Percentiles rank a stretch among this genome's conserved stretches.
Conservation (phyloP, 2,888 invertebrate species). For the Cordilura impudica region DNA sequence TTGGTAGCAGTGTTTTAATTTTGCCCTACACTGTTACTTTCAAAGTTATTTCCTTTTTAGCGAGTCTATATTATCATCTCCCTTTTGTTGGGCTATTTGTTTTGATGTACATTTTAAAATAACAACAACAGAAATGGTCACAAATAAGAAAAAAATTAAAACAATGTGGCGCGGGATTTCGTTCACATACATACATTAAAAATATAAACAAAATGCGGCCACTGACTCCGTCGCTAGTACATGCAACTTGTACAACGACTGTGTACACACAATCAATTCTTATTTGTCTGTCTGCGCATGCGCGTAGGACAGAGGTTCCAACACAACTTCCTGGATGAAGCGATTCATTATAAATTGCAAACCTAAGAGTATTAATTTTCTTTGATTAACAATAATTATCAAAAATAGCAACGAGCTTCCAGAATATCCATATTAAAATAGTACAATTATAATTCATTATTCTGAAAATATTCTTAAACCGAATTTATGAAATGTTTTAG, state of each 20-base stretch:
- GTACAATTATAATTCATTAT: too few relatives aligned
- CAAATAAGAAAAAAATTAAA: background rate
- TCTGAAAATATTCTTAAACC: too few relatives aligned
- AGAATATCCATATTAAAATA: too few relatives aligned
- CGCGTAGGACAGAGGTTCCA: constrained; percentile 9
- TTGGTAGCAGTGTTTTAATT: background rate
- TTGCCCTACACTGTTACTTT: background rate
- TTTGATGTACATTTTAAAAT: constrained; percentile 47
- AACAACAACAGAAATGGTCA: background rate
- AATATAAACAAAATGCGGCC: constrained; percentile 41
- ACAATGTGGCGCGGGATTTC: constrained; percentile 45
- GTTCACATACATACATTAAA: background rate
- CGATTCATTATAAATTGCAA: too few relatives aligned
- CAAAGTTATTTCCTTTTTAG: constrained; percentile 15
- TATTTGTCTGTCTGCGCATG: constrained; percentile 15
- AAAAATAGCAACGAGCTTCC: too few relatives aligned
- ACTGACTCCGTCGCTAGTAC: constrained; percentile 47
- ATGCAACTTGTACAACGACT: background rate
- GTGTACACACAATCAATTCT: background rate
- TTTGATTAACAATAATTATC: too few relatives aligned
- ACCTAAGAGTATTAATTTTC: too few relatives aligned
- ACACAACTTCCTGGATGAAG: too few relatives aligned
- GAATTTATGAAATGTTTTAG: too few relatives aligned
- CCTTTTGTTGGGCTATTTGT: constrained; percentile 53
- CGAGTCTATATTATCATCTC: constrained; percentile 22